These are phyloP conservation scores for Galago senegalensis DNA, from an alignment of 2,797 vertebrate species.

Conservation along the genomic window DNA sequence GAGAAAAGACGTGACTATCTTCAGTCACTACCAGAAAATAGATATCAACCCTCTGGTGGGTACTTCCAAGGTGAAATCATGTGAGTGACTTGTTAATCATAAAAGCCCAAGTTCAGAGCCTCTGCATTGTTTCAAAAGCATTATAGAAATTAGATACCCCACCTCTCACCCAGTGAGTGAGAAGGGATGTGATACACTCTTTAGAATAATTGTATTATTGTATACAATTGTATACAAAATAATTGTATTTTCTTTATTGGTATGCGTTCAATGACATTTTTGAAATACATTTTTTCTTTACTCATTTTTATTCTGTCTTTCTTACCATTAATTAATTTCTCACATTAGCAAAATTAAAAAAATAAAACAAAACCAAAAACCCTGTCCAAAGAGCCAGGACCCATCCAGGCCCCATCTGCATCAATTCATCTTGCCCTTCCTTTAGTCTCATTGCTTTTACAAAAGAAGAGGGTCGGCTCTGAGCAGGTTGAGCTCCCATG, in stretches of 20 bases:
- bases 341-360: background rate
- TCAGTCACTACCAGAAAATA: background rate
- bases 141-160: background rate
- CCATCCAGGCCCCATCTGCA: background rate
- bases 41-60: background rate
- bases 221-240: background rate
- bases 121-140: background rate
- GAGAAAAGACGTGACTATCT: background rate
- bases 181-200: background rate
- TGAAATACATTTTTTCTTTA: slow-evolving; percentile 9
- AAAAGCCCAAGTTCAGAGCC: background rate
- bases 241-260: background rate
- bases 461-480: background rate
- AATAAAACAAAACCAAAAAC: background rate
- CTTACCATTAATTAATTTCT: background rate
- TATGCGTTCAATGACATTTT: background rate
- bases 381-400: background rate
- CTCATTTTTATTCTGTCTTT: slow-evolving; percentile 25
- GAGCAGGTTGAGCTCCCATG: background rate
- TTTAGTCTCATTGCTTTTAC: background rate
- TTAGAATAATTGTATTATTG: background rate
- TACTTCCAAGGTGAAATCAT: background rate
- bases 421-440: background rate
- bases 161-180: background rate
- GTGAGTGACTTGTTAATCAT: background rate